These are phyloP conservation scores for Drosophila malerkotliana DNA, from an alignment of 1,140 invertebrate genomes.

Conservation along the genomic window DNA sequence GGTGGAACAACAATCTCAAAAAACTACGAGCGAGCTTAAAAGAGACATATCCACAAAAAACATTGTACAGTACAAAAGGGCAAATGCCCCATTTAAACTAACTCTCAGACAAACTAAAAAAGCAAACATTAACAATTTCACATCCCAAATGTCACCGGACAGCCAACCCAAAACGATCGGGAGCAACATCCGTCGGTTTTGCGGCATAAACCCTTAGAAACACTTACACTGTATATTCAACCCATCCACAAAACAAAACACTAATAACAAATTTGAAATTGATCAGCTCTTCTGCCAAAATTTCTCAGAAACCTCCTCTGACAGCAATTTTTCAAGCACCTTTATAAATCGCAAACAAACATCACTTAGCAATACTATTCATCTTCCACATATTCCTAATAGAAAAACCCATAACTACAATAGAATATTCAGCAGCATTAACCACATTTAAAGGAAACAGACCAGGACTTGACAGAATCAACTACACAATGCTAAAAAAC, in stretches of 20 bases:
- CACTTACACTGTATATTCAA: slow-evolving; percentile 12
- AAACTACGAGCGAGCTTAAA: background rate
- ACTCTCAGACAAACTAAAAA: background rate
- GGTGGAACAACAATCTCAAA: background rate
- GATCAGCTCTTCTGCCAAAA: background rate
- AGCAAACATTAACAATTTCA: slow-evolving; percentile 1
- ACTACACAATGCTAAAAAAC: background rate
- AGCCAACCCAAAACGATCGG: slow-evolving; percentile 16
- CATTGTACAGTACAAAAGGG: background rate
- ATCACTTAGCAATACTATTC: slow-evolving; percentile 11
- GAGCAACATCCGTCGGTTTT: slow-evolving; percentile 10
- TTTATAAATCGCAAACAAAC: slow-evolving; percentile 16
- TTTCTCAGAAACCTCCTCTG: too few species aligned
- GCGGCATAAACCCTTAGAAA: slow-evolving; percentile 6
- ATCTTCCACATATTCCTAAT: slow-evolving; percentile 16
- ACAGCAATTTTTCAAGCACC: background rate
- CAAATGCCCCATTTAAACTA: too few species aligned
- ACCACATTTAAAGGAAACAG: slow-evolving; percentile 14
- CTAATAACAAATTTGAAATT: slow-evolving; percentile 22
- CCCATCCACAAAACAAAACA: slow-evolving; percentile 12
- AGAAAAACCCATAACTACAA: slow-evolving; percentile 23
- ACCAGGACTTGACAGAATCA: slow-evolving; percentile 5
- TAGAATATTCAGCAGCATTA: slow-evolving; percentile 12
- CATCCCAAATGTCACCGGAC: slow-evolving; percentile 13
- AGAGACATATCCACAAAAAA: slow-evolving; percentile 2